phyloP scores from a whole-genome alignment of 2,797 vertebrate species.

The Delichon dasypus region DNA sequence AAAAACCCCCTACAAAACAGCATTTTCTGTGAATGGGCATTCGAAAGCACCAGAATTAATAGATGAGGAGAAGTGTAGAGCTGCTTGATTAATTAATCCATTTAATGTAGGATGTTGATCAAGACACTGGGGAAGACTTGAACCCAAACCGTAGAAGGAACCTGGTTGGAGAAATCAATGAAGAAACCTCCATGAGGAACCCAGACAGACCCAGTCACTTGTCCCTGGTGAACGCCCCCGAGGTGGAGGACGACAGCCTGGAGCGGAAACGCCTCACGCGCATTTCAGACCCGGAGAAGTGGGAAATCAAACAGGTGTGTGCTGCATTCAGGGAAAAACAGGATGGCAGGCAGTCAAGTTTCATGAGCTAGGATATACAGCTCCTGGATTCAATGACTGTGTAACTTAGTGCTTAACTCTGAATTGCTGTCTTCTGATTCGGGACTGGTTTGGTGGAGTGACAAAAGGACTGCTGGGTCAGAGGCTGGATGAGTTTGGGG shows the following conservation, averaged over 20 bases:
- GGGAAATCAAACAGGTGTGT: constrained; percentile 97
- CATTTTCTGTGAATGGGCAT: background rate
- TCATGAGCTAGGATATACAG: background rate
- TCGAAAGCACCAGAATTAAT: background rate
- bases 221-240: constrained; percentile 88
- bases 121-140: constrained; percentile 94
- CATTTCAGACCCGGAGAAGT: constrained; percentile 97
- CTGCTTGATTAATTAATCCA: background rate
- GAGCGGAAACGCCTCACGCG: constrained; percentile 96
- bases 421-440: background rate
- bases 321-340: rapidly evolving
- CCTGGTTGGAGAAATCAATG: constrained; percentile 83
- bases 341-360: rapidly evolving
- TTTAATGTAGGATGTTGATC: constrained; percentile 90
- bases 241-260: constrained; percentile 92
- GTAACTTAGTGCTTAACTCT: background rate
- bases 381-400: background rate
- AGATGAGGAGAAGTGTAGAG: background rate
- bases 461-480: background rate
- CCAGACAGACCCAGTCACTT: constrained; percentile 93
- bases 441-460: background rate
- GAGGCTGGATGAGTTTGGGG: background rate
- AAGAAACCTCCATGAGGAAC: constrained; percentile 92
- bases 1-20: background rate
- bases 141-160: constrained; percentile 95